Conservation (phyloP, 35 echinoderm and acorn worm species). For the Strongylocentrotus purpuratus region DNA sequence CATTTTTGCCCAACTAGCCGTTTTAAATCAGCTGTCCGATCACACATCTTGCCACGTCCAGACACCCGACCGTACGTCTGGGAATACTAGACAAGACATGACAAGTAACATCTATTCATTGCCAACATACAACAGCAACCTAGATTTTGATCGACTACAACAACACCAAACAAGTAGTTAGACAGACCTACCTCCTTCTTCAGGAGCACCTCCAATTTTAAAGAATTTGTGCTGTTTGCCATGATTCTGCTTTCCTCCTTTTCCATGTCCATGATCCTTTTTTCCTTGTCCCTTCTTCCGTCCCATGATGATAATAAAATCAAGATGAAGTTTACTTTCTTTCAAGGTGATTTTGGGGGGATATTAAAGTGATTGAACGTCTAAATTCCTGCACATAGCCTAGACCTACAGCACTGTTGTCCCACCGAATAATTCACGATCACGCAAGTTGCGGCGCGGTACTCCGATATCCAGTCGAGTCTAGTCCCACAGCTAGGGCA, state of each 20-base stretch:
- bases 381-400: neutral
- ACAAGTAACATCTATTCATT: too few relatives aligned
- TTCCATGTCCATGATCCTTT: slow-evolving; percentile 24
- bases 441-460: neutral
- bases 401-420: neutral
- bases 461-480: neutral
- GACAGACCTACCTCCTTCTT: slow-evolving; percentile 18
- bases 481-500: neutral
- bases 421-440: neutral
- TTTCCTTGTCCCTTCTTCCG: slow-evolving; percentile 42
- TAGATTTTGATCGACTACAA: too few relatives aligned
- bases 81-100: too few relatives aligned
- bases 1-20: too few relatives aligned
- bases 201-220: neutral
- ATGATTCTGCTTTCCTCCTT: slow-evolving; percentile 29
- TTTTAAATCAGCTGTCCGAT: neutral
- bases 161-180: neutral
- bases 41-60: too few relatives aligned
- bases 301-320: neutral
- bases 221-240: slow-evolving; percentile 33
- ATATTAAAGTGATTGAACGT: neutral
- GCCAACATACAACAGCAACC: too few relatives aligned
- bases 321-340: neutral
- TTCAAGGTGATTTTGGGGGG: neutral
- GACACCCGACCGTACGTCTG: too few relatives aligned